These are phyloP conservation scores for Paramuricea clavata DNA, from an alignment of 92 coral and sea anemone species.

Conservation along the genomic window DNA sequence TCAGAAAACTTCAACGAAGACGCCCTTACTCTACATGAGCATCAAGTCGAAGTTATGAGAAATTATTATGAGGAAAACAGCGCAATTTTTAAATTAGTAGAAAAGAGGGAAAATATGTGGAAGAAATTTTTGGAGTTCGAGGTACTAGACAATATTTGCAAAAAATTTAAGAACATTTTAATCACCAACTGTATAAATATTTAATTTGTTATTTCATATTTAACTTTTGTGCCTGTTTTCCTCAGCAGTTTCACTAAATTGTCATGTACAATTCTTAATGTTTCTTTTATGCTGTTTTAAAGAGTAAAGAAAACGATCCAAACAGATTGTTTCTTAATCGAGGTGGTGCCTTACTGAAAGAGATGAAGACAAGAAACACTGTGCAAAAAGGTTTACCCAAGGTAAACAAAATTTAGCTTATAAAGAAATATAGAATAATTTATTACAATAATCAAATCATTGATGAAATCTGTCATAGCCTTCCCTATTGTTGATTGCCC, in stretches of 20 bases:
- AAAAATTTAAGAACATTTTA: background rate
- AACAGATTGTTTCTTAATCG: conserved; percentile 87
- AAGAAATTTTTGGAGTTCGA: conserved; percentile 92
- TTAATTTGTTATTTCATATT: background rate
- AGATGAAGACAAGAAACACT: conserved; percentile 82
- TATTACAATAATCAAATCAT: background rate
- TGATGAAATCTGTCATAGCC: too few relatives aligned
- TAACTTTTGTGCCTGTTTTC: background rate
- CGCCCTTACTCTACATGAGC: conserved; percentile 84
- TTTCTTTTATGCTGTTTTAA: background rate
- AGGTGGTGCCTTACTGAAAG: conserved; percentile 95
- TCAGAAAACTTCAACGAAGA: conserved; percentile 90
- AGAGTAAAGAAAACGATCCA: conserved; percentile 83
- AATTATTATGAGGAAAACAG: conserved; percentile 90
- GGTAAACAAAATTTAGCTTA: conserved; percentile 60
- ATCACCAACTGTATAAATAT: background rate
- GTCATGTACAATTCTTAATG: background rate
- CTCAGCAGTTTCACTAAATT: background rate
- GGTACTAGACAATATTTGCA: conserved; percentile 56
- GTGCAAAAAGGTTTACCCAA: conserved; percentile 89
- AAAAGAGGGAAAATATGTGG: conserved; percentile 90
- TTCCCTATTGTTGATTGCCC: too few relatives aligned
- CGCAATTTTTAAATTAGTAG: conserved; percentile 87
- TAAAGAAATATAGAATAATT: background rate
- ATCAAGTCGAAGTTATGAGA: conserved; percentile 89